Conservation (phyloP, 2,113 vertebrate genomes). For the Fulica atra region DNA sequence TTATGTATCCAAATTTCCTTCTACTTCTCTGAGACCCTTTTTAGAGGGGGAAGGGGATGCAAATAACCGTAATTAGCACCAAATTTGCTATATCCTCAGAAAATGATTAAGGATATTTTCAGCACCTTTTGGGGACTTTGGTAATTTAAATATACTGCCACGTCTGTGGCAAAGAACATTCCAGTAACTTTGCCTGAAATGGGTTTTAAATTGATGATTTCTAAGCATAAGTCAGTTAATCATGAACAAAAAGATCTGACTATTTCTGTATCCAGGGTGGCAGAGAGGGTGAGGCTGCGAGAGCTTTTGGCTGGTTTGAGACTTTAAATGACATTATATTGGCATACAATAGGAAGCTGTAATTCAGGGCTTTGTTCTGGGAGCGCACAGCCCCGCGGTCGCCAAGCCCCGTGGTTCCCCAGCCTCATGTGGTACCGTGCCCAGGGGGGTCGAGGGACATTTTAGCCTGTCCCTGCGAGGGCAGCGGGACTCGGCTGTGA, state of each 20-base stretch:
- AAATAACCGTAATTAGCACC: conserved; percentile 70
- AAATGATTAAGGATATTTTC: conserved; percentile 60
- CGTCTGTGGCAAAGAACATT: conserved; percentile 18
- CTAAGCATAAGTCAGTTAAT: conserved; percentile 57
- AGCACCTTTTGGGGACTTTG: conserved; percentile 15
- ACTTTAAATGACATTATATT: not conserved
- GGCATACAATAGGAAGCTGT: not conserved
- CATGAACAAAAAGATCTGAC: conserved; percentile 38
- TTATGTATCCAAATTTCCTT: conserved; percentile 66
- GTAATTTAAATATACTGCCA: conserved; percentile 34
- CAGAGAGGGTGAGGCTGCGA: not conserved
- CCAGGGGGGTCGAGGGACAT: fast-evolving
- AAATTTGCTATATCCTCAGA: conserved; percentile 47
- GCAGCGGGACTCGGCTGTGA: not conserved
- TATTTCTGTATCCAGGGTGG: conserved; percentile 48
- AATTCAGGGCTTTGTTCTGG: conserved; percentile 17
- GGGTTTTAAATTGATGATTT: conserved; percentile 66
- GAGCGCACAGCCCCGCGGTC: fast-evolving
- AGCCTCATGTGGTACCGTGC: not conserved
- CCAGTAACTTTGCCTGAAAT: conserved; percentile 48
- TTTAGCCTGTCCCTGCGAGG: not conserved
- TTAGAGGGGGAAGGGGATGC: conserved; percentile 12
- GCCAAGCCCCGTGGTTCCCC: not conserved
- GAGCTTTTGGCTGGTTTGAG: conserved; percentile 16
- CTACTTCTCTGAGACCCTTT: conserved; percentile 40